A percentile compares a stretch with the other conserved stretches of the same genome.
Conservation (phyloP, 2,797 vertebrate species). For the Tinamus major region DNA sequence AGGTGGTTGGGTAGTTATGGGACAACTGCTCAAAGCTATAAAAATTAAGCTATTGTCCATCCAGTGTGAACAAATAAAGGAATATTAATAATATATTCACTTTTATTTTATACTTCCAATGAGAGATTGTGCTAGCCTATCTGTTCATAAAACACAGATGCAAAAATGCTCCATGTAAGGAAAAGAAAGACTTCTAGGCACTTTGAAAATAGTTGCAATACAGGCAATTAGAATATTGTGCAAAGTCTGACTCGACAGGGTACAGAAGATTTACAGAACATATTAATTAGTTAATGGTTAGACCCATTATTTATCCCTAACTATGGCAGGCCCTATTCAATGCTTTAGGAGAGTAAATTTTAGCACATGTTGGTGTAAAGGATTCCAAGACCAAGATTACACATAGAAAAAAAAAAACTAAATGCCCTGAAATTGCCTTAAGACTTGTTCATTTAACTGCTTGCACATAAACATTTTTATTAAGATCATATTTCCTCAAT, state of each 20-base stretch:
- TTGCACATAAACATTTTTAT: neutral
- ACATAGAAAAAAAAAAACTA: neutral
- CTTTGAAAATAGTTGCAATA: no score
- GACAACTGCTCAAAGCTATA: neutral
- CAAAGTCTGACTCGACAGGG: neutral
- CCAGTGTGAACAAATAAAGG: neutral
- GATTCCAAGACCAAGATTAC: neutral
- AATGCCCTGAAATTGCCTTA: neutral
- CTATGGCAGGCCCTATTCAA: neutral
- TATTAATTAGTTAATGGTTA: neutral
- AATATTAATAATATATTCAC: neutral
- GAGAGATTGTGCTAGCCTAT: neutral
- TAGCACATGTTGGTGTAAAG: neutral
- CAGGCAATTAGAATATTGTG: no score
- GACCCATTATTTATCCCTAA: neutral
- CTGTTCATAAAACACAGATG: neutral
- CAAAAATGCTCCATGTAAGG: neutral
- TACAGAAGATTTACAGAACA: neutral
- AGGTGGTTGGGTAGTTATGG: neutral
- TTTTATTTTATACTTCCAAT: neutral
- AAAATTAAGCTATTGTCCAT: neutral
- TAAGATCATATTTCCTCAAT: conserved; percentile 8
- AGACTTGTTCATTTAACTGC: neutral
- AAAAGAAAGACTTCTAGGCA: neutral
- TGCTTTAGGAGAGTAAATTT: neutral